Evolutionary conservation across 2,113 vertebrate species (phyloP).

Genomic region (Amphilophus citrinellus): DNA sequence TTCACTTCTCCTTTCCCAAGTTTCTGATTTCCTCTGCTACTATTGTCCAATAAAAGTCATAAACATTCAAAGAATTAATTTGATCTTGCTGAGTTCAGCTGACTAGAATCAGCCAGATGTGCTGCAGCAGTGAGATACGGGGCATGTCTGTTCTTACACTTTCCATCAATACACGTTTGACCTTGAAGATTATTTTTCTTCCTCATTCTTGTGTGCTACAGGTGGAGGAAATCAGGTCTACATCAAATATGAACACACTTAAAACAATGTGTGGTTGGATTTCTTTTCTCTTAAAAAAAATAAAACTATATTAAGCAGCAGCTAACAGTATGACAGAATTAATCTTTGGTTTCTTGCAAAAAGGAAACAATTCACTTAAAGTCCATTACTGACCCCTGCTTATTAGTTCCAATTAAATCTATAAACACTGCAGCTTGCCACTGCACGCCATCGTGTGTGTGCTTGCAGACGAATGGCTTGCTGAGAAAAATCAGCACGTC

Average conservation of each 20-base stretch:
- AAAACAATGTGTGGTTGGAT: background rate
- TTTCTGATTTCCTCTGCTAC: background rate
- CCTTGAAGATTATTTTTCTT: background rate
- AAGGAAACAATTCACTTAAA: background rate
- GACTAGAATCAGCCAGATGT: slow-evolving; percentile 10
- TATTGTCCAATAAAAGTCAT: background rate
- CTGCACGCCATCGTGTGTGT: background rate
- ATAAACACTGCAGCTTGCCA: background rate
- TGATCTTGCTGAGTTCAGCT: background rate
- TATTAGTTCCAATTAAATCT: background rate
- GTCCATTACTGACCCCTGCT: background rate
- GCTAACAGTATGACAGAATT: background rate
- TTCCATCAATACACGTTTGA: background rate
- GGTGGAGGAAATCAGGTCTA: background rate
- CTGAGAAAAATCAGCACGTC: slow-evolving; percentile 39
- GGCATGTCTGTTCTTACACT: background rate
- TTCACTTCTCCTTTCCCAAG: background rate
- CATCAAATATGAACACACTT: background rate
- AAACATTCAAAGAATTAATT: slow-evolving; percentile 10
- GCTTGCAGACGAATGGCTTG: slow-evolving; percentile 39
- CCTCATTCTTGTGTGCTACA: background rate
- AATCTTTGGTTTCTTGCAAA: background rate
- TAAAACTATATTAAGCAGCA: background rate
- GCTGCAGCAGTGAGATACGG: slow-evolving; percentile 11
- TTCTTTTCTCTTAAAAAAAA: background rate